Evolutionary conservation across 2,113 vertebrate genomes (phyloP).

Genomic region (Cebidichthys violaceus): DNA sequence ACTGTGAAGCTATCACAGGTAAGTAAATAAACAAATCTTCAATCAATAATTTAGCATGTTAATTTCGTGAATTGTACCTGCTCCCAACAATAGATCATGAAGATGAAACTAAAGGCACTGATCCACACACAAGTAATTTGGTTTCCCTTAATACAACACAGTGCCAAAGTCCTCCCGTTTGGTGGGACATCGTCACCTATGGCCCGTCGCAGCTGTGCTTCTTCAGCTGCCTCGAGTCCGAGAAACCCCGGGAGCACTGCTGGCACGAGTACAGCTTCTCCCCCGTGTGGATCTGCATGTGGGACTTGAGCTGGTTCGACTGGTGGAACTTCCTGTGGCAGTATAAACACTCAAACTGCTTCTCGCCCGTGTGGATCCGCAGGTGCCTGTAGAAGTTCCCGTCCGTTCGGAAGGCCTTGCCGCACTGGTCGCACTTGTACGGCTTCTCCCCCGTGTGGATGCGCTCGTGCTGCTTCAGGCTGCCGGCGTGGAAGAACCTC

Average conservation of each 20-base stretch:
- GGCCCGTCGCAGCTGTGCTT: slow-evolving; percentile 75
- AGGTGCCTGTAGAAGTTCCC: slow-evolving; percentile 78
- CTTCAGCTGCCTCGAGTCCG: slow-evolving; percentile 78
- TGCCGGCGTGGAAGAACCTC: slow-evolving; percentile 71
- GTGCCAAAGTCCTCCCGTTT: not conserved
- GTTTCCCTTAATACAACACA: not conserved
- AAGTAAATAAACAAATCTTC: not conserved
- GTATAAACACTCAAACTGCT: slow-evolving; percentile 69
- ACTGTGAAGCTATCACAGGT: not conserved
- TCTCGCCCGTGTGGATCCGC: slow-evolving; percentile 78
- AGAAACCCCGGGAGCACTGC: slow-evolving; percentile 76
- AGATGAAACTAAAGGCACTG: not conserved
- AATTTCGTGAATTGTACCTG: not conserved
- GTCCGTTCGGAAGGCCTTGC: slow-evolving; percentile 75
- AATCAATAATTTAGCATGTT: not conserved
- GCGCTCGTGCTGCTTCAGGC: slow-evolving; percentile 77
- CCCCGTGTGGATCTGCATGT: slow-evolving; percentile 79
- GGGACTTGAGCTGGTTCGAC: slow-evolving; percentile 78
- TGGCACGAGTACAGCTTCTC: slow-evolving; percentile 78
- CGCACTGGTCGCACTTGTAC: slow-evolving; percentile 78
- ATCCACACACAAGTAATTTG: not conserved
- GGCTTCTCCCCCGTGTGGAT: slow-evolving; percentile 78
- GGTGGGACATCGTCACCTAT: not conserved
- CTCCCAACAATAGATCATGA: not conserved
- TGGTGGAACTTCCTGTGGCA: slow-evolving; percentile 78